phyloP scores from a whole-genome alignment of 2,888 invertebrate species.

The Lithophane socia region DNA sequence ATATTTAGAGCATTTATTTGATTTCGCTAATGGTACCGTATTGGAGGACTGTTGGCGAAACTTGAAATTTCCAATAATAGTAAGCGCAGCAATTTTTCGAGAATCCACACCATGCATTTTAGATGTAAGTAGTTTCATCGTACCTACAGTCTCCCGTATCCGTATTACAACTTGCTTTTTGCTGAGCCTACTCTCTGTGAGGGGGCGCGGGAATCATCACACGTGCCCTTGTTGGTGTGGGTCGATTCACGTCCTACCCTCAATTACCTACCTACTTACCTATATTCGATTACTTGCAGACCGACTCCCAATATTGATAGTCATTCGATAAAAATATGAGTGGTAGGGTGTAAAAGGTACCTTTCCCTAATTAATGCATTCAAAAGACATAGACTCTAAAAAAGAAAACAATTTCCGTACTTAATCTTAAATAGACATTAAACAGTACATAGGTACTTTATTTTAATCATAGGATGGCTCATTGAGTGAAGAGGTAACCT shows the following conservation, averaged over 20 bases:
- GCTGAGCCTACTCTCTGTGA: neutral
- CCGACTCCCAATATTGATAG: neutral
- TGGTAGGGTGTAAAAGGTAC: neutral
- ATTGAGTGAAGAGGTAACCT: slow-evolving; percentile 74
- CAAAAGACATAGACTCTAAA: no score
- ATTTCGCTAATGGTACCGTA: slow-evolving; percentile 66
- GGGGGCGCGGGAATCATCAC: neutral
- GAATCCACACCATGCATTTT: slow-evolving; percentile 79
- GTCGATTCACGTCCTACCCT: neutral
- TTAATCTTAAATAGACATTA: neutral
- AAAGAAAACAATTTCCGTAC: no score
- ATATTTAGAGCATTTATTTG: slow-evolving; percentile 82
- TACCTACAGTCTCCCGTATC: neutral
- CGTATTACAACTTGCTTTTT: neutral
- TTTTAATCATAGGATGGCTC: slow-evolving; percentile 77
- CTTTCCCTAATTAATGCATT: neutral
- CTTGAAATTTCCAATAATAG: slow-evolving; percentile 72
- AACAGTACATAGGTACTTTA: neutral
- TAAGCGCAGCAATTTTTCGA: slow-evolving; percentile 76
- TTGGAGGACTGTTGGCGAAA: slow-evolving; percentile 65
- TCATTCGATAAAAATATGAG: neutral
- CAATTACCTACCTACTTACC: slow-evolving; percentile 4
- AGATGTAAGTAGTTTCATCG: slow-evolving; percentile 74
- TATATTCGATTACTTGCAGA: neutral
- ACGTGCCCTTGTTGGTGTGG: neutral